Base-by-base conservation (phyloP, 2,113 vertebrate species). In the Epinephelus cyanopodus region DNA sequence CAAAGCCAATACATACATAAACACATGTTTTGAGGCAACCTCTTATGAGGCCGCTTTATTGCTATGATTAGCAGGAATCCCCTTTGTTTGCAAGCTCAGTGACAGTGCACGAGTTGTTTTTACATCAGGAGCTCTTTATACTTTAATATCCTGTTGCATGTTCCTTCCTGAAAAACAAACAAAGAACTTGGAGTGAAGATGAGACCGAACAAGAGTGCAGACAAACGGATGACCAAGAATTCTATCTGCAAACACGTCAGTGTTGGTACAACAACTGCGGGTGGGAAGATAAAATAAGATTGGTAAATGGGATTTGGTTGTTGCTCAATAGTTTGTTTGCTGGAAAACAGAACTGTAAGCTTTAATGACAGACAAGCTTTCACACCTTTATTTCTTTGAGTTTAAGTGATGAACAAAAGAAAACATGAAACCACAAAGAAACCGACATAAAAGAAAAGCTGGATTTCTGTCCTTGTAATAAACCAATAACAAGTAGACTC, bases 131-230 rank as follows among this genome's bases (percentile, higher is more conserved):
- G 52, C 60, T 65, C 79, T 89, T 83, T 39, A 83, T 82, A 64
- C 89, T 78, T 84, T 80, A 88, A 91, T 90, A 88, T 93, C 84
- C 89, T 77, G 87, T 81, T 75, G 27, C 33, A 56, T 70, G 74
- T 82, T 79, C 80, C 88, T 84, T 89, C 84, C 81, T 87, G 80
- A 74, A 82, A 89, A 85, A 88, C 65, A 85, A 89, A 87, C 75
- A 84, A 18, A 75, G 56, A 23, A 1, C 5, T 0, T 17, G 42
- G 27, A 17, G 53, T 21, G 5, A 45, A 56, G 54, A 63, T 66
- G 54, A 78, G 53, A 86, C 47, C 33, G 27, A 83, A 73, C 70
- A 75, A 50, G 48, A 66, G 15, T n/a, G 1, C 29, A 61, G 56
- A 81, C 48, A 47, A 45, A 52, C 39, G 23, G 47, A 52, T 64